Percentiles rank a stretch among this genome's conserved stretches.
These are phyloP conservation scores for Gonatopus flavifemur DNA, from an alignment of 1,140 invertebrate genomes.

Conservation along the genomic window DNA sequence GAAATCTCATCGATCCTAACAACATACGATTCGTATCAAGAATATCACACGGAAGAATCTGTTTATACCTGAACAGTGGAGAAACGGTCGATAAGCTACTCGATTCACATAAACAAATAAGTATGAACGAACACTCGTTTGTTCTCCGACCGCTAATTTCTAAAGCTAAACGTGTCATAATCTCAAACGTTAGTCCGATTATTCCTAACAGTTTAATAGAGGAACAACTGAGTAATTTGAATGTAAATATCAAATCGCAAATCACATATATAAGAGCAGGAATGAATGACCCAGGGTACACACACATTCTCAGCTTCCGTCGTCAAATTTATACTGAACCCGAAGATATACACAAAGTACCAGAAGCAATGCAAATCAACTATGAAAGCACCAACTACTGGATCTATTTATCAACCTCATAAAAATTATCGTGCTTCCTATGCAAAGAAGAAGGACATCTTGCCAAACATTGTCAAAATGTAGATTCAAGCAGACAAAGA, in stretches of 20 bases:
- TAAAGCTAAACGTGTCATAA: background rate
- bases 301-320: background rate
- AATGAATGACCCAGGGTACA: background rate
- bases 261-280: background rate
- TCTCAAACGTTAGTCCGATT: background rate
- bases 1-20: background rate
- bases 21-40: slow-evolving; percentile 3
- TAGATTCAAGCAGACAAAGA: too few species aligned
- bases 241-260: background rate
- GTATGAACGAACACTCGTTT: background rate
- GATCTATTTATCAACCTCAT: background rate
- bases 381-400: background rate
- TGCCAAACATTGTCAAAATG: slow-evolving; percentile 1
- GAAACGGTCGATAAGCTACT: background rate
- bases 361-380: background rate
- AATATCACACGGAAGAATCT: slow-evolving; percentile 4
- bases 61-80: background rate
- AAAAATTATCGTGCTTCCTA: slow-evolving; percentile 3
- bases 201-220: background rate
- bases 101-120: background rate
- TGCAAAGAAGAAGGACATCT: slow-evolving; percentile 8
- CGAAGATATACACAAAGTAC: background rate
- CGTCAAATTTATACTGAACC: background rate
- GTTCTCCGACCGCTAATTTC: background rate
- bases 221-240: background rate